Evolutionary conservation across 2,888 invertebrate genomes (phyloP).

Genomic region (Lymantria dispar): DNA sequence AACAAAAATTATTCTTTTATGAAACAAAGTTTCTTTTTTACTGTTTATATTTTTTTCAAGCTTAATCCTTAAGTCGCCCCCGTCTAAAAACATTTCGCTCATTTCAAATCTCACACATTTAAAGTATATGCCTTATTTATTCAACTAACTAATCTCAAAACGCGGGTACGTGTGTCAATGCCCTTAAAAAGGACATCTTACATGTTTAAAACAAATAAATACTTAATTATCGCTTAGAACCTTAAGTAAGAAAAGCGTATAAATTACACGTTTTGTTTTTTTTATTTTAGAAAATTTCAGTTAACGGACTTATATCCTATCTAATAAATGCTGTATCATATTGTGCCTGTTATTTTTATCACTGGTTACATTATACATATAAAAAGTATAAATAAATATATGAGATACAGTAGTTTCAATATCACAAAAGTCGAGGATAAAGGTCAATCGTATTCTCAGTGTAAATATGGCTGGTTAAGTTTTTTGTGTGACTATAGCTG

Average conservation of each 20-base stretch:
- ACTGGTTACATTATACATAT: conserved; percentile 18
- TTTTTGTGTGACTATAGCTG: no score
- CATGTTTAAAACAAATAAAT: conserved; percentile 63
- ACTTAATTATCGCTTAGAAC: conserved; percentile 75
- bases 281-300: conserved; percentile 52
- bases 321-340: conserved; percentile 40
- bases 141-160: conserved; percentile 71
- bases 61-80: no score
- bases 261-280: conserved; percentile 48
- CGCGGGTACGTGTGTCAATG: conserved; percentile 48
- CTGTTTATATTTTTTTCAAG: no score
- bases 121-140: not conserved
- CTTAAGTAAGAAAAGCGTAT: conserved; percentile 78
- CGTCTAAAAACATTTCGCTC: not conserved
- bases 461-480: no score
- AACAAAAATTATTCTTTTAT: no score
- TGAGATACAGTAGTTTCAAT: no score
- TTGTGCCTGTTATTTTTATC: conserved; percentile 34
- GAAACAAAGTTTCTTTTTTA: no score
- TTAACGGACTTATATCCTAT: conserved; percentile 63
- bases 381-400: no score
- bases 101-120: not conserved
- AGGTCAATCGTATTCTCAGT: no score
- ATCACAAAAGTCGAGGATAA: no score
- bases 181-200: conserved; percentile 28